Evolutionary conservation across 2,888 invertebrate genomes (phyloP).

Genomic region (Odontothrips loti): DNA sequence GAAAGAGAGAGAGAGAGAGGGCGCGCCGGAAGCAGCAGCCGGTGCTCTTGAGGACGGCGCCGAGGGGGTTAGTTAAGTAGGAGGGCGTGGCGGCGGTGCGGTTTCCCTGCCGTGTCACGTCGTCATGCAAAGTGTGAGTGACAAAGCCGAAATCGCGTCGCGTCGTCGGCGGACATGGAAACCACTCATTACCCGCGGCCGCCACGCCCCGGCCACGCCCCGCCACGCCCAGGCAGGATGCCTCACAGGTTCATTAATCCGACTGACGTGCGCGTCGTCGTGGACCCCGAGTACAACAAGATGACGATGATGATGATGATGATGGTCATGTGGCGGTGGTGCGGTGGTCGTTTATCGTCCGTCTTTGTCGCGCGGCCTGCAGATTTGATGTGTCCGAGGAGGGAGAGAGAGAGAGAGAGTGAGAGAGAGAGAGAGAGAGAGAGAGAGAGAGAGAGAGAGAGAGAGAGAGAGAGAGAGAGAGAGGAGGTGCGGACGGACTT

Average conservation of each 20-base stretch:
- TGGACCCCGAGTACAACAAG: too few species aligned
- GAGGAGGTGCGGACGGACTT: too few species aligned
- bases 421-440: too few species aligned
- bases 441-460: too few species aligned
- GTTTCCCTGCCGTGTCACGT: background rate
- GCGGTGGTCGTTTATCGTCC: background rate
- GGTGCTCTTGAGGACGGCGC: too few species aligned
- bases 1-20: conserved; percentile 13
- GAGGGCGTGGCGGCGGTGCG: too few species aligned
- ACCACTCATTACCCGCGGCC: background rate
- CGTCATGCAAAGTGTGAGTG: background rate
- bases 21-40: background rate
- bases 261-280: too few species aligned
- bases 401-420: too few species aligned
- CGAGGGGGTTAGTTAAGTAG: too few species aligned
- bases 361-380: background rate
- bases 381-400: background rate
- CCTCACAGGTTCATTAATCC: conserved; percentile 11
- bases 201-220: too few species aligned
- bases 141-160: conserved; percentile 2
- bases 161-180: background rate
- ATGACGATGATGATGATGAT: too few species aligned
- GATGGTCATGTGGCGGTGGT: background rate
- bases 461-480: too few species aligned
- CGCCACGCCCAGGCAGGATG: background rate